Evolutionary conservation across 2,888 invertebrate genomes (phyloP).

Genomic region (Nycteola revayana): DNA sequence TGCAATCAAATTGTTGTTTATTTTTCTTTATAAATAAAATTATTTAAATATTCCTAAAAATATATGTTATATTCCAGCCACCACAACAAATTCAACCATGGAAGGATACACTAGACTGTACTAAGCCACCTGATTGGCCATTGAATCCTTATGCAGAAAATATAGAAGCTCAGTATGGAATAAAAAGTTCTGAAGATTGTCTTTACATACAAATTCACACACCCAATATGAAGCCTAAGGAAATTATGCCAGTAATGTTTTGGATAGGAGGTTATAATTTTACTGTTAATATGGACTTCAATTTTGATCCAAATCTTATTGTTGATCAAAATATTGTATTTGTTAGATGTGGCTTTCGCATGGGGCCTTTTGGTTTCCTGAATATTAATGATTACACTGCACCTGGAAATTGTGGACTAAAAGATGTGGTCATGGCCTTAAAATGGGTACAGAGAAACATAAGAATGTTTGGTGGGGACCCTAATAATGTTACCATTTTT

Average conservation of each 20-base stretch:
- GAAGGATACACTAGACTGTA: conserved; percentile 56
- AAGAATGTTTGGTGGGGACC: conserved; percentile 66
- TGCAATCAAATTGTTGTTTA: neutral
- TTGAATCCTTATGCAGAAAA: conserved; percentile 9
- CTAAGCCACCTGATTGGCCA: conserved; percentile 46
- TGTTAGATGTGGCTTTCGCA: conserved; percentile 67
- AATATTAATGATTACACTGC: conserved; percentile 65
- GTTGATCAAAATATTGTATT: conserved; percentile 57
- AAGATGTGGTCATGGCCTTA: conserved; percentile 69
- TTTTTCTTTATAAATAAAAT: neutral
- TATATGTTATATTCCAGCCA: conserved; percentile 49
- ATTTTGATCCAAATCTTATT: conserved; percentile 61
- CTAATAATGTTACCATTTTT: conserved; percentile 71
- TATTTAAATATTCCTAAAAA: neutral
- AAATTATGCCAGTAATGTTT: conserved; percentile 74
- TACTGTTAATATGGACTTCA: conserved; percentile 43
- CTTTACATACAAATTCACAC: conserved; percentile 66
- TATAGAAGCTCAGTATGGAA: conserved; percentile 26
- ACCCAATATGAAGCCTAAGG: conserved; percentile 49
- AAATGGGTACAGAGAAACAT: conserved; percentile 73
- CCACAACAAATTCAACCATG: conserved; percentile 53
- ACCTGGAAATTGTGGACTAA: conserved; percentile 72
- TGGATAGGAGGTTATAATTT: conserved; percentile 71
- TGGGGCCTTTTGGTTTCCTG: conserved; percentile 74
- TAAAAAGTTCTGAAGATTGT: conserved; percentile 63